These are phyloP conservation scores for Eubasilissa splendida DNA, from an alignment of 2,888 invertebrate genomes.

Conservation along the genomic window DNA sequence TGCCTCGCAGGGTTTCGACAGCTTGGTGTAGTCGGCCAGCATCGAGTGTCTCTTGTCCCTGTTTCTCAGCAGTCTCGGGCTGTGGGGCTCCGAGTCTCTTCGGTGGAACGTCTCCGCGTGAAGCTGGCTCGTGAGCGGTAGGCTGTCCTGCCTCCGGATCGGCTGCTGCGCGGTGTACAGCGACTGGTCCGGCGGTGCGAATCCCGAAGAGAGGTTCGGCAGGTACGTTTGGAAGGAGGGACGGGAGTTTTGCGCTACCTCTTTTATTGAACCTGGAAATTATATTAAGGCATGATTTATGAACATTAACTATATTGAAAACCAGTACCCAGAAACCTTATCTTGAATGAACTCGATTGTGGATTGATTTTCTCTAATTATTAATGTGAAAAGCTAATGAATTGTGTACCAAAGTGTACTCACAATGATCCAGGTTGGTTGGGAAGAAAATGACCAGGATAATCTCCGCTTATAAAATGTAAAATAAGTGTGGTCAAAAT, in stretches of 20 bases:
- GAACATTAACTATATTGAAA: too few species aligned
- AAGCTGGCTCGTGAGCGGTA: conserved; percentile 49
- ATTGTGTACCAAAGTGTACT: too few species aligned
- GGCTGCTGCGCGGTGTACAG: conserved; percentile 15
- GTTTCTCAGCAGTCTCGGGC: conserved; percentile 66
- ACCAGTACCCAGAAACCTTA: too few species aligned
- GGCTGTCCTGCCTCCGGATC: conserved; percentile 52
- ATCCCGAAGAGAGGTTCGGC: conserved; percentile 62
- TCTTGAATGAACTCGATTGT: too few species aligned
- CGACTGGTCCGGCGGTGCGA: conserved; percentile 57
- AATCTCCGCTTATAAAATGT: too few species aligned
- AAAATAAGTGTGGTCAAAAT: too few species aligned
- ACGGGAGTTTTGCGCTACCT: conserved; percentile 76
- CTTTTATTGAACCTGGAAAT: conserved; percentile 76
- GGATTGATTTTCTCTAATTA: too few species aligned
- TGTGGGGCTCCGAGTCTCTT: conserved; percentile 68
- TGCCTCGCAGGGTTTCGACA: not conserved
- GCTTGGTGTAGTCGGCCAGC: conserved; percentile 66
- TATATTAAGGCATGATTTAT: not conserved
- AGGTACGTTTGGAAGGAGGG: conserved; percentile 72
- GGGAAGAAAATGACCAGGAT: too few species aligned
- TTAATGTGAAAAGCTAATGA: too few species aligned
- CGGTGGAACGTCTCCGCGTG: conserved; percentile 60
- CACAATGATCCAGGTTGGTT: too few species aligned
- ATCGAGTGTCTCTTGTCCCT: conserved; percentile 68